These are phyloP conservation scores for Drosophila crucigera DNA, from an alignment of 2,888 invertebrate genomes.

Conservation along the genomic window DNA sequence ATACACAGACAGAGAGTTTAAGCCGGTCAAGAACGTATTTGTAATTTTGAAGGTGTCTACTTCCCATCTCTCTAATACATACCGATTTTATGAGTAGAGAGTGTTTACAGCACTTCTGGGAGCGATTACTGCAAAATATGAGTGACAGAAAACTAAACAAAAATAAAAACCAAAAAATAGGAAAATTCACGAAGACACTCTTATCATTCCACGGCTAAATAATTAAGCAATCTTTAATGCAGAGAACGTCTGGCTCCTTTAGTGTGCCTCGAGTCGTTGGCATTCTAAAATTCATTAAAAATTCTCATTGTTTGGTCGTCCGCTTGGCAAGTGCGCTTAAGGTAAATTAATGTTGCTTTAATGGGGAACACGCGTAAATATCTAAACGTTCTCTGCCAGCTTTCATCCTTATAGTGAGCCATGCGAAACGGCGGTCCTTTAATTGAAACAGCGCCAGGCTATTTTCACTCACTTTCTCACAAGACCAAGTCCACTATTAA, in stretches of 20 bases:
- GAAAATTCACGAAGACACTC: not conserved
- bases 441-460: slow-evolving; percentile 53
- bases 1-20: not conserved
- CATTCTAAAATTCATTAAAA: slow-evolving; percentile 59
- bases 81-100: not conserved
- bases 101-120: not conserved
- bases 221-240: slow-evolving; percentile 20
- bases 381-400: slow-evolving; percentile 23
- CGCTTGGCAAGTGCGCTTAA: slow-evolving; percentile 47
- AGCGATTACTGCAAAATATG: not conserved
- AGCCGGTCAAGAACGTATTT: not conserved
- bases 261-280: slow-evolving; percentile 32
- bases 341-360: slow-evolving; percentile 64
- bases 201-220: slow-evolving; percentile 17
- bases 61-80: not conserved
- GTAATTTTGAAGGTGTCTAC: not conserved
- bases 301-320: slow-evolving; percentile 55
- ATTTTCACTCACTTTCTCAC: slow-evolving; percentile 54
- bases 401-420: slow-evolving; percentile 15
- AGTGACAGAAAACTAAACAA: not conserved
- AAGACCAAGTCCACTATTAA: slow-evolving; percentile 30
- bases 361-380: slow-evolving; percentile 72
- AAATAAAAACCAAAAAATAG: not conserved
- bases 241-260: slow-evolving; percentile 7
- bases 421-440: slow-evolving; percentile 38